These are phyloP conservation scores for Dasypolia templi DNA, from an alignment of 2,888 invertebrate genomes.

Conservation along the genomic window DNA sequence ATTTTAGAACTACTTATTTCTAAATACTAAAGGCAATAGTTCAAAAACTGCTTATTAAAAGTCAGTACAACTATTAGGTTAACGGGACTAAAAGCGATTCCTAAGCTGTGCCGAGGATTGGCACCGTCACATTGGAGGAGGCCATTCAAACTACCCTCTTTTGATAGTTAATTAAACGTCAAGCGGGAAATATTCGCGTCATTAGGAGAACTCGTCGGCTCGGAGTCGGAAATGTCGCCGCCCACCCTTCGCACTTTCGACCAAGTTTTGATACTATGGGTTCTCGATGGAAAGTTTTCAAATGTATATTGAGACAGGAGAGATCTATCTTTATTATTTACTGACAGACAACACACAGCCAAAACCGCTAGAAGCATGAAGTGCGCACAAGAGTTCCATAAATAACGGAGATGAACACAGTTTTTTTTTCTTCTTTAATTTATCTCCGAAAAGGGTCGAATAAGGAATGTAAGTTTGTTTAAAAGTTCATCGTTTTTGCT, in stretches of 20 bases:
- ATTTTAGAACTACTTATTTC: constrained; percentile 6
- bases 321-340: not conserved
- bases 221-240: constrained; percentile 82
- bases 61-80: constrained; percentile 42
- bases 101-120: constrained; percentile 64
- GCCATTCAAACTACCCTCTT: constrained; percentile 77
- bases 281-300: constrained; percentile 60
- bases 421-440: too few relatives aligned
- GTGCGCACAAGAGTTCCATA: not conserved
- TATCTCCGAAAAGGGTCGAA: too few relatives aligned
- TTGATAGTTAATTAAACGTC: constrained; percentile 89
- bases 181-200: constrained; percentile 87
- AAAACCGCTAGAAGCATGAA: not conserved
- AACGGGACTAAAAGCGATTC: constrained; percentile 49
- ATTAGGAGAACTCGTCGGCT: constrained; percentile 83
- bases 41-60: constrained; percentile 23
- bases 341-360: not conserved
- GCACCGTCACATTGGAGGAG: constrained; percentile 72
- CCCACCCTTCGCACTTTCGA: constrained; percentile 67
- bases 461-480: not conserved
- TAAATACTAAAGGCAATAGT: constrained; percentile 2
- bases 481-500: not conserved
- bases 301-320: not conserved
- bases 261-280: constrained; percentile 65
- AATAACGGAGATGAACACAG: too few relatives aligned